Evolutionary conservation across 2,888 invertebrate species (phyloP), one percentile per base, ranked within the genome.

Genomic region (Athetis lepigone): DNA sequence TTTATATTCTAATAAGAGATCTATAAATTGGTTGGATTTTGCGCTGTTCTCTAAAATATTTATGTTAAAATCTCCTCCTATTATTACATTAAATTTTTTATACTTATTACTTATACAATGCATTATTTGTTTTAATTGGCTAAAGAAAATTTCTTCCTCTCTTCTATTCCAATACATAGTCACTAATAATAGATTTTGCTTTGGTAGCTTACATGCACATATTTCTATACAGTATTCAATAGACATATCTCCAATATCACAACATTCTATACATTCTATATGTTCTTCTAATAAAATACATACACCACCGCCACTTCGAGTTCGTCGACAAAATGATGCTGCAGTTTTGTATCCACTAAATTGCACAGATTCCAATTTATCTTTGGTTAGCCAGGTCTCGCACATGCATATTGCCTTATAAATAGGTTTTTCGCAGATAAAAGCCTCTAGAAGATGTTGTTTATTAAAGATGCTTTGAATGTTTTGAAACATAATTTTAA

Each of bases 301-400:
- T 16, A 45, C 27, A 5, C 45, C 47, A 19, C 47, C 47, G 18
- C 47, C 47, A 6, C 29, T 19, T 47, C 47, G 47, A 4, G 33
- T 33, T 11, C 29, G 4, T 1, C 47, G 29, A 13, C 47, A 47
- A 6, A 33, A 47, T 1, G 47, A 47, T 33, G 47, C 47, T 33
- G 47, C 47, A 11, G 4, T 47, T 47, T 18, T 47, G 19, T 47
- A 47, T 16, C 33, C 33, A 6, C 19, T 13, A 9, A 47, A 4
- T 1, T 33, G 47, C 5, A 47, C 4, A 11, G 4, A n/a, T 4
- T 33, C 19, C 19, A n/a, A n/a, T n/a, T n/a, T n/a, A n/a, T n/a
- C n/a, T n/a, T n/a, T n/a, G n/a, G n/a, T n/a, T n/a, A n/a, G 29
- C 47, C 47, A 47, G 2, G 47, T 47, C 13, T 52, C 40, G 9